phyloP scores from a whole-genome alignment of 2,797 vertebrate genomes.

The Champsocephalus gunnari region DNA sequence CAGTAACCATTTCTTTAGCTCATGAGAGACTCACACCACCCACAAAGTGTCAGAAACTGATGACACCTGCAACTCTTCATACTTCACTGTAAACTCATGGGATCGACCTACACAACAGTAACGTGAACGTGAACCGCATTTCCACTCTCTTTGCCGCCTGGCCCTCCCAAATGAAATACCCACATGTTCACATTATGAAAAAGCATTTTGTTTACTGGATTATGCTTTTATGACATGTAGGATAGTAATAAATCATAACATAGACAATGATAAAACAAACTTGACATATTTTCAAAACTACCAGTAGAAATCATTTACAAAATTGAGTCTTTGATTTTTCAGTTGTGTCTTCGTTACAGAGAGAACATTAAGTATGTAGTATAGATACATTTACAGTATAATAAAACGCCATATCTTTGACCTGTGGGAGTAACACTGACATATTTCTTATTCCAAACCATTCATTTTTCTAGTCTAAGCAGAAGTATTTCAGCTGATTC shows the following conservation, averaged over 20 bases:
- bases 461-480: constrained; percentile 70
- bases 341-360: constrained; percentile 63
- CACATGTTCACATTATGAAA: constrained; percentile 47
- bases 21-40: constrained; percentile 61
- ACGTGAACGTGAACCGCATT: constrained; percentile 35
- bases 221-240: constrained; percentile 48
- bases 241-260: constrained; percentile 68
- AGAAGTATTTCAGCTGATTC: constrained; percentile 57
- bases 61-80: constrained; percentile 49
- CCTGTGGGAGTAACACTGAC: constrained; percentile 68
- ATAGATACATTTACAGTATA: constrained; percentile 75
- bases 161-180: constrained; percentile 42
- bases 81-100: constrained; percentile 60
- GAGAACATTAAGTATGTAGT: constrained; percentile 71
- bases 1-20: constrained; percentile 55
- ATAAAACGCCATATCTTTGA: constrained; percentile 66
- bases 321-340: constrained; percentile 65
- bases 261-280: constrained; percentile 69
- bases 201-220: constrained; percentile 55
- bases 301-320: constrained; percentile 78
- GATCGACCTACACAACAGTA: constrained; percentile 59
- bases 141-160: constrained; percentile 17
- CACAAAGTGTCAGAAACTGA: constrained; percentile 50
- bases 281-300: constrained; percentile 64
- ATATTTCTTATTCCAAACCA: constrained; percentile 67